Conservation (phyloP, 2,888 invertebrate species). For the Troides oblongomaculatus region DNA sequence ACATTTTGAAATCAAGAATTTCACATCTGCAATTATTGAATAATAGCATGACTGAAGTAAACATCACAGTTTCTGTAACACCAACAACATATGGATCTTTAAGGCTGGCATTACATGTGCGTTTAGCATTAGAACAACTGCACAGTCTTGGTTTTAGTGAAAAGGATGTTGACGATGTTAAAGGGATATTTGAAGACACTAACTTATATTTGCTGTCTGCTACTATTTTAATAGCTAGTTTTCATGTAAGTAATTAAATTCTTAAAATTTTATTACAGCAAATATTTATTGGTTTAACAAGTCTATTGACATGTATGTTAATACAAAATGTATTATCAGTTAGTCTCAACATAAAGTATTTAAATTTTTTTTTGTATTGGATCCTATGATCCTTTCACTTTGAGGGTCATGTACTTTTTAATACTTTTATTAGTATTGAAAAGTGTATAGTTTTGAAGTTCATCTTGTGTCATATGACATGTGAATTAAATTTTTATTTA, state of each 20-base stretch:
- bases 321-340: background rate
- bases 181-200: conserved; percentile 97
- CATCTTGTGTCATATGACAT: no score
- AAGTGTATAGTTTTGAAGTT: no score
- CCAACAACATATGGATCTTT: conserved; percentile 90
- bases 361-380: no score
- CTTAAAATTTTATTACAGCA: background rate
- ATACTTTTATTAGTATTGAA: no score
- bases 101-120: conserved; percentile 87
- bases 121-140: conserved; percentile 86
- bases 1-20: conserved; percentile 89
- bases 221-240: conserved; percentile 93
- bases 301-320: background rate
- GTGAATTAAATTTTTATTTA: no score
- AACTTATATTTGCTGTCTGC: conserved; percentile 94
- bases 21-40: conserved; percentile 86
- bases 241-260: conserved; percentile 88
- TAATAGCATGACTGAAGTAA: conserved; percentile 79
- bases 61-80: conserved; percentile 84
- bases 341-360: background rate
- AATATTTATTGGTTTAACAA: background rate
- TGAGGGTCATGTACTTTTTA: no score
- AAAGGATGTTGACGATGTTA: conserved; percentile 97
- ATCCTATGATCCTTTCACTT: no score
- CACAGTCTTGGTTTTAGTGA: conserved; percentile 90